These are phyloP conservation scores for Caiman crocodilus DNA, from an alignment of 2,797 vertebrate species.

Conservation along the genomic window DNA sequence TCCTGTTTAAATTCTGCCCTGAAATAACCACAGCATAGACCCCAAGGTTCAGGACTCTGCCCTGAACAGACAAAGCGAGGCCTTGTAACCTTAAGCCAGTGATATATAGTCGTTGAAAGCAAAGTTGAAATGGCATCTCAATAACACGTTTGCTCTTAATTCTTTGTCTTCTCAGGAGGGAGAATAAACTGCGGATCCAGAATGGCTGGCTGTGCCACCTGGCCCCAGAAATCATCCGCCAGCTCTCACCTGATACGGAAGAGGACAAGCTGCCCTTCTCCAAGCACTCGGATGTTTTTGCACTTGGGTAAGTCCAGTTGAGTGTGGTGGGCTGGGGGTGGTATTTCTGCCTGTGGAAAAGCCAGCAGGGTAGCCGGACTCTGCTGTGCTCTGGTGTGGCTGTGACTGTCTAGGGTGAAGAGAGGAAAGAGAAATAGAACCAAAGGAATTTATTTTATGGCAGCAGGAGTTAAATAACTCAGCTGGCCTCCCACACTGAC, in stretches of 20 bases:
- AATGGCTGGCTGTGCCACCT: conserved; percentile 98
- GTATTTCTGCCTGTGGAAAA: background rate
- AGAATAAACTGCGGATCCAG: conserved; percentile 96
- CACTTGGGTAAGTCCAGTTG: conserved; percentile 90
- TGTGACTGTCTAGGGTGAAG: background rate
- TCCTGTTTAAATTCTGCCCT: fast-evolving
- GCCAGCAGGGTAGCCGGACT: fast-evolving
- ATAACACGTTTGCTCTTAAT: fast-evolving
- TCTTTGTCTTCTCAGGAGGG: conserved; percentile 81
- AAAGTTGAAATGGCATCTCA: fast-evolving
- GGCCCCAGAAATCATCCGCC: conserved; percentile 96
- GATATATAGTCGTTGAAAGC: fast-evolving
- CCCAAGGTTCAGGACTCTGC: background rate
- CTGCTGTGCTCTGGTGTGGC: background rate
- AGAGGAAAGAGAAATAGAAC: background rate
- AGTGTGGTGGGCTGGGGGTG: fast-evolving
- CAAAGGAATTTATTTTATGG: background rate
- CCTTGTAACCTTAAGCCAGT: background rate
- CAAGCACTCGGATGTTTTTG: conserved; percentile 98
- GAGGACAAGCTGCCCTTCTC: conserved; percentile 99
- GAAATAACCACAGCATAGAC: background rate
- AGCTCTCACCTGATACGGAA: conserved; percentile 96
- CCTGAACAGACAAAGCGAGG: background rate
- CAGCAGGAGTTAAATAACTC: background rate
- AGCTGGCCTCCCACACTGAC: background rate